A percentile compares a stretch with the other conserved stretches of the same genome.
Evolutionary conservation across 2,113 vertebrate genomes (phyloP).

Genomic region (Rostratula benghalensis): DNA sequence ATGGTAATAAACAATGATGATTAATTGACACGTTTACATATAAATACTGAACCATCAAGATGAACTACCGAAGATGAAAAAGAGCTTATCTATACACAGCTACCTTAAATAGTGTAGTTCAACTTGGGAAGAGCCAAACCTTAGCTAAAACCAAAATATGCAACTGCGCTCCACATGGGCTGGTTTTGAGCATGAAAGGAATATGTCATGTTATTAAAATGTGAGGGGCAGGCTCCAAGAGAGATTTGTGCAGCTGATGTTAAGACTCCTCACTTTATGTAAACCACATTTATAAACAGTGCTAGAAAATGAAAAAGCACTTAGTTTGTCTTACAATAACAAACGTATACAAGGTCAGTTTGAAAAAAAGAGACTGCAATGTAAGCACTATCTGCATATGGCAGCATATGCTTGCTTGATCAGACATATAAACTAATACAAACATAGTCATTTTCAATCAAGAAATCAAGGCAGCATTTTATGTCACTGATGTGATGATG

Average conservation of each 20-base stretch:
- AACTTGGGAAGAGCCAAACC: conserved; percentile 53
- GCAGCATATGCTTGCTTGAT: neutral
- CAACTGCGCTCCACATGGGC: conserved; percentile 51
- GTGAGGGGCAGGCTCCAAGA: conserved; percentile 66
- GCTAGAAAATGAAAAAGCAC: conserved; percentile 14
- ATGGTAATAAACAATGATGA: neutral
- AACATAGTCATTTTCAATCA: neutral
- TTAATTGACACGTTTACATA: neutral
- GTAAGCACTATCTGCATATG: neutral
- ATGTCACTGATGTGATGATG: neutral
- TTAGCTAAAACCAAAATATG: conserved; percentile 69
- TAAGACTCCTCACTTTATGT: conserved; percentile 55
- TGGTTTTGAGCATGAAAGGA: conserved; percentile 63
- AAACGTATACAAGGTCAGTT: neutral
- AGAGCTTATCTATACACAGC: conserved; percentile 39
- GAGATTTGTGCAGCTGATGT: conserved; percentile 61
- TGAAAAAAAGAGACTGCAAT: neutral
- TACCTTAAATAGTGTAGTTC: conserved; percentile 39
- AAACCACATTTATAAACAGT: conserved; percentile 69
- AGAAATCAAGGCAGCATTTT: neutral
- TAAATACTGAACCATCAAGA: conserved; percentile 39
- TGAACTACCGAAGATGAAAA: neutral
- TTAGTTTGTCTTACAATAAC: conserved; percentile 9
- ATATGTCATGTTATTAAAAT: conserved; percentile 76
- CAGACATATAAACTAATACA: neutral